Conservation (phyloP, 2,113 vertebrate genomes). For the Rhegmatorhina hoffmannsi region DNA sequence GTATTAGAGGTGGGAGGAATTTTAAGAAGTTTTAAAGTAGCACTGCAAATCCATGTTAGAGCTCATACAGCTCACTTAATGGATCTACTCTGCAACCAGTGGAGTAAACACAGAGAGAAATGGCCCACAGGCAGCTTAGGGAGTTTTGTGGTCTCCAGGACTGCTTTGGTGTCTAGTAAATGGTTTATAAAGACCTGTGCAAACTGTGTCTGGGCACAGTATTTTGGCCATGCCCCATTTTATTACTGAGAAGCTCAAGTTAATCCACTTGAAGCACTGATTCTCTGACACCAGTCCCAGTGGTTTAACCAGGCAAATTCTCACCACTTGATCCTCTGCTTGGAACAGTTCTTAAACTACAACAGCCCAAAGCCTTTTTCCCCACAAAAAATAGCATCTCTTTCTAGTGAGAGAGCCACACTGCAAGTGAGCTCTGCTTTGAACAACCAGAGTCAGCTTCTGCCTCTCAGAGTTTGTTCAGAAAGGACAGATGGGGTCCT, state of each 20-base stretch:
- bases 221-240: background rate
- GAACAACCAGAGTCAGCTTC: background rate
- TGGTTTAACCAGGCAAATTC: background rate
- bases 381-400: background rate
- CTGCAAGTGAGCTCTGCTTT: background rate
- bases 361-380: background rate
- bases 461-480: background rate
- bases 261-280: background rate
- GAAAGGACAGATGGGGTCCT: background rate
- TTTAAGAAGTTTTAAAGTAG: background rate
- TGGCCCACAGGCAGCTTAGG: fast-evolving
- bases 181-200: background rate
- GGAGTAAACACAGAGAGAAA: background rate
- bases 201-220: background rate
- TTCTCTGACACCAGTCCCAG: background rate
- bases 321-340: background rate
- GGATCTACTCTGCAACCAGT: background rate
- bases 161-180: background rate
- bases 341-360: background rate
- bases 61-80: background rate
- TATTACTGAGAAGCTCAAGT: background rate
- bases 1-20: constrained; percentile 22
- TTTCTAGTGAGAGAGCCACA: background rate
- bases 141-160: background rate
- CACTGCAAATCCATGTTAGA: background rate